phyloP scores from a whole-genome alignment of 2,888 invertebrate species.

The Yponomeuta malinellus region DNA sequence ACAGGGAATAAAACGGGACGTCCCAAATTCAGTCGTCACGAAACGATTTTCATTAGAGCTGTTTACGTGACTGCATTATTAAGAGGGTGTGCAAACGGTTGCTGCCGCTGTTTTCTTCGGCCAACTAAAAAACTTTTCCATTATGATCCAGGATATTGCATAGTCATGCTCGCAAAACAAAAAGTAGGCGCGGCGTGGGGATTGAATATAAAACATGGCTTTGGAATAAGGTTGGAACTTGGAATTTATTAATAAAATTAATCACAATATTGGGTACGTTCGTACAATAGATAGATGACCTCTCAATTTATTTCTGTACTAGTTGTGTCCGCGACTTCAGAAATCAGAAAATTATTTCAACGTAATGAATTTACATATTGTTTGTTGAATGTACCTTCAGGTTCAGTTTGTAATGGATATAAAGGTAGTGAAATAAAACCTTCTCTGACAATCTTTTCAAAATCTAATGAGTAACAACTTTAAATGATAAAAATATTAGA shows the following conservation, averaged over 20 bases:
- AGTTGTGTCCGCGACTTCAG: no score
- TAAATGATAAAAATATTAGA: no score
- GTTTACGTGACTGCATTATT: constrained; percentile 63
- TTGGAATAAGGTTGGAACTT: not conserved
- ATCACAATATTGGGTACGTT: not conserved
- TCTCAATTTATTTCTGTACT: no score
- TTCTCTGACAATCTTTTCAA: no score
- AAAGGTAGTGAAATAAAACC: no score
- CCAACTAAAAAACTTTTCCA: constrained; percentile 48
- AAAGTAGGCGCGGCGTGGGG: constrained; percentile 8
- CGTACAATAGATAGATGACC: not conserved
- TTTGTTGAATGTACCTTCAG: no score
- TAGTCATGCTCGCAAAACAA: constrained; percentile 35
- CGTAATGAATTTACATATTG: no score
- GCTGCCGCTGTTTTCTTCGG: constrained; percentile 31
- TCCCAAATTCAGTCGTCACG: constrained; percentile 54
- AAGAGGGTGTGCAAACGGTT: constrained; percentile 35
- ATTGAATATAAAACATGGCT: constrained; percentile 13
- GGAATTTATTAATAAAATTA: constrained; percentile 7
- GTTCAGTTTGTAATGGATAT: no score
- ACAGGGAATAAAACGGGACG: constrained; percentile 36
- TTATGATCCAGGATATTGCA: constrained; percentile 42
- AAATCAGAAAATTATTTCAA: no score
- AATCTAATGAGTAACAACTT: no score
- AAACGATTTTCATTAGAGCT: constrained; percentile 68